These are phyloP conservation scores for Thripadectes ignobilis DNA, from an alignment of 2,797 vertebrate species.

Conservation along the genomic window DNA sequence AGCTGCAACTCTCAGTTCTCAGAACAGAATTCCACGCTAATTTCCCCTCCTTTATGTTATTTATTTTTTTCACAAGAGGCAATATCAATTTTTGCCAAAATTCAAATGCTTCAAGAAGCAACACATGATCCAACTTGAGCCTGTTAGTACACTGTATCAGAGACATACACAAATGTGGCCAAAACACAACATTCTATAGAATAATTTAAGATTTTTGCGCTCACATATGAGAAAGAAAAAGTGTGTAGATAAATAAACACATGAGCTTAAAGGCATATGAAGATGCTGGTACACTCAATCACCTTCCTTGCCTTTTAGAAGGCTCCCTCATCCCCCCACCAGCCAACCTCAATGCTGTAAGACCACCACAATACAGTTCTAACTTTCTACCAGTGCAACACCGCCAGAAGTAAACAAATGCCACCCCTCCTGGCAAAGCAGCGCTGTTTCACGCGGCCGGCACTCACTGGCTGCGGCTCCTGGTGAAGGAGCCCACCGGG, in stretches of 20 bases:
- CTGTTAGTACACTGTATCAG: background rate
- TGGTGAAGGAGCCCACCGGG: background rate
- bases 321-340: background rate
- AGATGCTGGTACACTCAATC: too few relatives aligned
- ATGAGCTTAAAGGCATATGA: fast-evolving
- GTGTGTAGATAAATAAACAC: too few relatives aligned
- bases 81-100: background rate
- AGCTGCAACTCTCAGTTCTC: background rate
- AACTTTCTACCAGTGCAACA: fast-evolving
- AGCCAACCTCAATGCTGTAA: background rate
- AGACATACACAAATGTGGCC: background rate
- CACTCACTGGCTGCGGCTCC: constrained; percentile 24
- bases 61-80: background rate
- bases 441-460: fast-evolving
- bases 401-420: fast-evolving
- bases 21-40: background rate
- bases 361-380: fast-evolving
- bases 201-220: background rate
- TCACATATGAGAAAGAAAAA: background rate
- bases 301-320: background rate
- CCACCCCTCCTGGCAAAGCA: background rate
- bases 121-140: fast-evolving
- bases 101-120: background rate
- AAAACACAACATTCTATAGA: background rate
- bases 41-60: background rate